These are phyloP conservation scores for Arctocebus calabarensis DNA, from an alignment of 2,797 vertebrate genomes.

Conservation along the genomic window DNA sequence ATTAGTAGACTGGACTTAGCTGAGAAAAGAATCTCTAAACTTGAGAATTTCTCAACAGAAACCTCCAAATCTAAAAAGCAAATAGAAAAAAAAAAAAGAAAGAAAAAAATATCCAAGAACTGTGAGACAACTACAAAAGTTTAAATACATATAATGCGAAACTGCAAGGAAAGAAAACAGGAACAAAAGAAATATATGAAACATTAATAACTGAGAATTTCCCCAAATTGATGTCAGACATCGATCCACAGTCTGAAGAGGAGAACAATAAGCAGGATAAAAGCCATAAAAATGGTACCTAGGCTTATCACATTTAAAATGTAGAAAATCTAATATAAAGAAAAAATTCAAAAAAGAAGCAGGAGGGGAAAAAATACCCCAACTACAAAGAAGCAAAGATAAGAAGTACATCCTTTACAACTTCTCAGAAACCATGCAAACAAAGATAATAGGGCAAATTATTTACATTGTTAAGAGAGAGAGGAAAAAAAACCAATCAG, in stretches of 20 bases:
- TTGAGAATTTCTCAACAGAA: not conserved
- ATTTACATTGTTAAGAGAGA: not conserved
- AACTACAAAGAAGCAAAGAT: not conserved
- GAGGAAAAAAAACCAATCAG: not conserved
- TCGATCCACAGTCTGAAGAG: not conserved
- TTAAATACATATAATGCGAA: not conserved
- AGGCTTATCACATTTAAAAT: not conserved
- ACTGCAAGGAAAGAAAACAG: not conserved
- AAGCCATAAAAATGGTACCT: not conserved
- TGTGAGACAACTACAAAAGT: not conserved
- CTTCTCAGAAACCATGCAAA: not conserved
- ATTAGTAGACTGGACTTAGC: not conserved
- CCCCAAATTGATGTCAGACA: not conserved
- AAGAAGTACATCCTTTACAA: not conserved
- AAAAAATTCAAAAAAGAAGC: not conserved
- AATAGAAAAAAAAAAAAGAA: not conserved
- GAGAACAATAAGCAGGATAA: not conserved
- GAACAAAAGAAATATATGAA: not conserved
- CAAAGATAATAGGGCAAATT: not conserved
- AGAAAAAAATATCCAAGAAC: not conserved
- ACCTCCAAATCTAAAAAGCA: not conserved
- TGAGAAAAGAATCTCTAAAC: not conserved
- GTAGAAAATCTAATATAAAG: not conserved
- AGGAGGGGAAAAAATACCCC: not conserved
- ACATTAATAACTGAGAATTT: not conserved